Percentiles rank a stretch among this genome's conserved stretches.
Conservation (phyloP, 2,888 invertebrate genomes). For the Agonopterix alstromeriana region DNA sequence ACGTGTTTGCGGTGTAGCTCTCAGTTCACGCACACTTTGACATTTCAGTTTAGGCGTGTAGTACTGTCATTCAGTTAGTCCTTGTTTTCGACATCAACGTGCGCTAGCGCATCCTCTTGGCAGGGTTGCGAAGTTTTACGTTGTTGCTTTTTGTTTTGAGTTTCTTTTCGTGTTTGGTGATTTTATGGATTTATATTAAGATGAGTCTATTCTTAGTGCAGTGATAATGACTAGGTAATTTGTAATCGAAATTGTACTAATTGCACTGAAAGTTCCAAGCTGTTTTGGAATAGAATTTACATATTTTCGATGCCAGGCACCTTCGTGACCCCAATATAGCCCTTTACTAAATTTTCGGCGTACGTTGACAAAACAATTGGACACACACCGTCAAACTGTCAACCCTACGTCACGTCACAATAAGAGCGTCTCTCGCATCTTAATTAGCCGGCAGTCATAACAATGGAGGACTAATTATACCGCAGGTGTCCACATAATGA, state of each 20-base stretch:
- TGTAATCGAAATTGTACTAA: no score
- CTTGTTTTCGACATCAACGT: conserved; percentile 59
- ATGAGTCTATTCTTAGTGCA: no score
- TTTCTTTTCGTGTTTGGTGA: not conserved
- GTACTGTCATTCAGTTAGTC: conserved; percentile 17
- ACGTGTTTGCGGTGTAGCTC: conserved; percentile 1
- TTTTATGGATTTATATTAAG: no score
- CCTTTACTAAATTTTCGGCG: no score
- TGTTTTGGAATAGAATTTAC: no score
- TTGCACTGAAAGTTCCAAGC: no score
- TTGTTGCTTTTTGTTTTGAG: not conserved
- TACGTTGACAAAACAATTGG: no score
- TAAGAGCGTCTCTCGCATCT: conserved; percentile 50
- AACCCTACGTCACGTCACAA: conserved; percentile 14
- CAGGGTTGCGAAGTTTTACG: conserved; percentile 1
- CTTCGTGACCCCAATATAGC: no score
- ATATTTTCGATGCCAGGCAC: no score
- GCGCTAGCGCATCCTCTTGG: conserved; percentile 42
- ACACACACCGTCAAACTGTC: not conserved
- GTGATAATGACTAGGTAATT: no score
- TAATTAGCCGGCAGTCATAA: conserved; percentile 45
- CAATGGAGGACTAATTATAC: conserved; percentile 57
- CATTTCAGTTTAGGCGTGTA: not conserved
- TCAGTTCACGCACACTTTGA: not conserved
- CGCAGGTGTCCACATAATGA: conserved; percentile 35